A percentile compares a stretch with the other conserved stretches of the same genome.
These are phyloP conservation scores for Carposina sasakii DNA, from an alignment of 1,140 invertebrate species.

Conservation along the genomic window DNA sequence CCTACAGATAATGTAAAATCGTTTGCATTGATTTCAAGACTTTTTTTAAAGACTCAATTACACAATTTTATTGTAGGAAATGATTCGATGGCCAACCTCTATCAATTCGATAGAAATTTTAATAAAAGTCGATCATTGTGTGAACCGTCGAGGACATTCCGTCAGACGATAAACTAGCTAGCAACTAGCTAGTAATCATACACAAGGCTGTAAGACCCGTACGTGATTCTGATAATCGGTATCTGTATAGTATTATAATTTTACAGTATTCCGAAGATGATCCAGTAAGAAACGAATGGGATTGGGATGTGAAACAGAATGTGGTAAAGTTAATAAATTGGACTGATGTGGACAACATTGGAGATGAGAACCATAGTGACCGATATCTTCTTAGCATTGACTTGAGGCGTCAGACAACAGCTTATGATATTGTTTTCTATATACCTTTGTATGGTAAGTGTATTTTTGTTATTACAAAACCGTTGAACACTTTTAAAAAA, in stretches of 20 bases:
- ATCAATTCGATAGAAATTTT: too few relatives aligned
- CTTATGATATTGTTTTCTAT: slow-evolving; percentile 54
- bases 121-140: too few relatives aligned
- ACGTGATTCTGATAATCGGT: not conserved
- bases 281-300: slow-evolving; percentile 42
- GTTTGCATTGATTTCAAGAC: too few relatives aligned
- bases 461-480: not conserved
- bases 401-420: slow-evolving; percentile 31
- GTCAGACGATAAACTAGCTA: too few relatives aligned
- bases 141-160: too few relatives aligned
- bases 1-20: too few relatives aligned
- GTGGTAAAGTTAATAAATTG: slow-evolving; percentile 27
- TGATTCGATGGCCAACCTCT: too few relatives aligned
- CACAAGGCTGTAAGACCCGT: too few relatives aligned
- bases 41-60: too few relatives aligned
- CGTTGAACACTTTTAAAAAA: not conserved
- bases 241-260: slow-evolving; percentile 6
- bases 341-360: slow-evolving; percentile 24
- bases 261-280: slow-evolving; percentile 39
- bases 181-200: too few relatives aligned
- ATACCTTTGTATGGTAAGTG: slow-evolving; percentile 48
- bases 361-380: slow-evolving; percentile 38
- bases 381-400: slow-evolving; percentile 31
- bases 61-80: too few relatives aligned
- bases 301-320: slow-evolving; percentile 18